Evolutionary conservation across 37 sponge, comb jelly and placozoan genomes (phyloP), one percentile per base, ranked within the genome.

Genomic region (Petrosia ficiformis): DNA sequence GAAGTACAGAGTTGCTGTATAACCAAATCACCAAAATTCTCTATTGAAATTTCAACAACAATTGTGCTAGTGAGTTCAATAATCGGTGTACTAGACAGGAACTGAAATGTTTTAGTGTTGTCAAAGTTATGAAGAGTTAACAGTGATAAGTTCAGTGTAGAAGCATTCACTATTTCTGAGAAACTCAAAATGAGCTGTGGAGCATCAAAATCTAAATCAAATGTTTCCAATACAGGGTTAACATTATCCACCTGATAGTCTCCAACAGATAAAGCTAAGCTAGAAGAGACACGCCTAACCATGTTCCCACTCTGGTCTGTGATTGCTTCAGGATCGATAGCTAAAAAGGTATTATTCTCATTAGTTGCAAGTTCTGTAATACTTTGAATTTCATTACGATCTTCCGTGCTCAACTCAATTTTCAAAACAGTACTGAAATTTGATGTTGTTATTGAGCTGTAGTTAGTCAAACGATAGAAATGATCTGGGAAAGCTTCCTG

Each of bases 231-330:
- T 39, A 60, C 54, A 35, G 96, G 96, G 22, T 39, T 65, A 8
- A 78, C 80, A 68, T 73, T 75, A 59, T 93, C 89, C 34, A 57
- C 58, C 25, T 80, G 72, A 74, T 75, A 93, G 0, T 35, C 43
- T 2, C 56, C 38, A 32, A 75, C 86, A 56, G 80, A 41, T 0
- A 88, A 68, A 30, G 94, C 94, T 36, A 74, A 63, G 28, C 71
- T 76, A 37, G 86, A 80, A 37, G 90, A 82, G 19, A 93, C 73
- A 30, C 94, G 38, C 36, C 59, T 52, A 0, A 95, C 89, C 86
- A 87, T 87, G 75, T 95, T 95, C 11, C 82, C 89, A 88, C 88
- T 91, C 30, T 69, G 85, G 52, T 95, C 95, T 44, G 8, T 71
- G 29, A 95, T 84, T 32, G 93, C 82, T 57, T 87, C 92, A 39